These are phyloP conservation scores for Diprion similis DNA, from an alignment of 1,140 invertebrate species.

Conservation along the genomic window DNA sequence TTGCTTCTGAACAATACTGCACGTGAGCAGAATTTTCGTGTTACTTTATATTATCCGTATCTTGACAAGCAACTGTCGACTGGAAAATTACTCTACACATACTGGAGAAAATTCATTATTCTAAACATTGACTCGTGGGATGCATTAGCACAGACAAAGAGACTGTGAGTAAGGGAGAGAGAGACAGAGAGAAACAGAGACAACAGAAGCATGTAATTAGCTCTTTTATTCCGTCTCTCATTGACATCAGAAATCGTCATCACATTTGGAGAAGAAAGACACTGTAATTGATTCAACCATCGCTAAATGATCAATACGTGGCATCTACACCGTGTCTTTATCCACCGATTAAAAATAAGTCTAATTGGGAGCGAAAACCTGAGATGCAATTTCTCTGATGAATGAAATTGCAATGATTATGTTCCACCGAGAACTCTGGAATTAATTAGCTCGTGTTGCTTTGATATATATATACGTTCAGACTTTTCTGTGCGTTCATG, in stretches of 20 bases:
- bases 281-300: no score
- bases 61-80: not conserved
- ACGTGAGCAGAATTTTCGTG: constrained; percentile 1
- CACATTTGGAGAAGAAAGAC: not conserved
- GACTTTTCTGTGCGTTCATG: no score
- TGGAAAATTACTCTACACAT: not conserved
- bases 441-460: no score
- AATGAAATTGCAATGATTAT: no score
- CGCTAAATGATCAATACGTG: no score
- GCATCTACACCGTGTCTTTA: no score
- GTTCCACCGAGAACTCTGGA: no score
- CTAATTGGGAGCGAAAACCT: no score
- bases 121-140: not conserved
- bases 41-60: not conserved
- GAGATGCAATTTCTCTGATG: no score
- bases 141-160: not conserved
- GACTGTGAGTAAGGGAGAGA: not conserved
- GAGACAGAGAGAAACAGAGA: not conserved
- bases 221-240: not conserved
- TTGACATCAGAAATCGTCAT: not conserved
- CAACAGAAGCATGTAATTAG: not conserved
- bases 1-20: not conserved
- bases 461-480: no score
- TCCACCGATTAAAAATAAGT: no score
- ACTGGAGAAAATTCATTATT: not conserved